A percentile compares a stretch with the other conserved stretches of the same genome.
phyloP scores from a whole-genome alignment of 2,888 invertebrate genomes.

The Thymelicus acteon region DNA sequence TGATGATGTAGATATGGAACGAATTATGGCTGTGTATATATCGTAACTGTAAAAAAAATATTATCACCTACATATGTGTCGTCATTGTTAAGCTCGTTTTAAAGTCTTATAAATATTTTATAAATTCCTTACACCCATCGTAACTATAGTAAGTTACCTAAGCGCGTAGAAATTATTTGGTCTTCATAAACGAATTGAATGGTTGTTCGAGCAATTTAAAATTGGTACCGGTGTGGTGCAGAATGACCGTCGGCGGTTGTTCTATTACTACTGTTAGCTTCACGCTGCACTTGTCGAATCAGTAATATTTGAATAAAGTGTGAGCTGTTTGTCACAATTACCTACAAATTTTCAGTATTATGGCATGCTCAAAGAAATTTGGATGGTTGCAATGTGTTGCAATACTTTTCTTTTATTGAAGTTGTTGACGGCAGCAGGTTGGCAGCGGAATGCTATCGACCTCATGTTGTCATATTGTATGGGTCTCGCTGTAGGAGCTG shows the following conservation, averaged over 20 bases:
- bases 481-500: no score
- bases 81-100: background rate
- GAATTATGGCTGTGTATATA: constrained; percentile 26
- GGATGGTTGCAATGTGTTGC: no score
- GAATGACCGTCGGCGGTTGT: background rate
- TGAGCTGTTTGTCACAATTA: background rate
- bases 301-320: background rate
- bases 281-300: no score
- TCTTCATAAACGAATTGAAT: no score
- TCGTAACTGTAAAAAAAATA: constrained; percentile 15
- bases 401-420: no score
- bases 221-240: background rate
- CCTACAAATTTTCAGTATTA: background rate
- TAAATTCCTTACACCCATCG: no score
- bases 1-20: constrained; percentile 5
- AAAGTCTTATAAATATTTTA: background rate
- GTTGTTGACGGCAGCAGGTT: no score
- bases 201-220: background rate
- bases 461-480: no score
- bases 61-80: constrained; percentile 1
- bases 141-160: no score
- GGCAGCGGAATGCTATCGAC: no score
- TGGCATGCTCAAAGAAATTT: background rate
- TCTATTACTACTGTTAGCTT: no score
- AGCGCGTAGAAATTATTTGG: no score